Base-by-base conservation (phyloP, 2,888 invertebrate genomes). In the Hypsopygia costalis region DNA sequence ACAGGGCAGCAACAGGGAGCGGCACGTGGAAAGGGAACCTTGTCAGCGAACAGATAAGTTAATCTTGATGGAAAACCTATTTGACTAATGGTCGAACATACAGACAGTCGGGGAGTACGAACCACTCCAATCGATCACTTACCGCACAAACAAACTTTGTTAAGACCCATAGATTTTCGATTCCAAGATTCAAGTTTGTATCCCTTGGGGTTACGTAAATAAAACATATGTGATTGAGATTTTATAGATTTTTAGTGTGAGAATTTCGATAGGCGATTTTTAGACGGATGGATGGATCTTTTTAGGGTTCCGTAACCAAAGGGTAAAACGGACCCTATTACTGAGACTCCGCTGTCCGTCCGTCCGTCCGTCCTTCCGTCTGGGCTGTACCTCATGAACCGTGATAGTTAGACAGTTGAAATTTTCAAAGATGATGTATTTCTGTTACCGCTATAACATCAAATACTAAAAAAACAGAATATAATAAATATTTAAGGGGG, bases 41-140 rank as follows among this genome's bases (percentile, higher is more conserved):
- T 63, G 65, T 71, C 67, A 62, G 49, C 49, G 44, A 42, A 55
- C 51, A 58, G 73, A 72, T 69, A 72, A 67, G 69, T 69, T 72
- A 70, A 79, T 77, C 73, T 73, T 73, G 77, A 78, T 76, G 64
- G 73, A 74, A 72, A 77, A 72, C 62, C 73, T 70, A 74, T 78
- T 74, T 65, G 67, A 65, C 71, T 78, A 74, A 78, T 77, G 75
- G 73, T 71, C 46, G 59, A 46, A 53, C 55, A 58, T 56, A 57
- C 57, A 51, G 58, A 48, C 51, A 37, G 47, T 41, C 49, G 50
- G 49, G 49, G 51, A 41, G 40, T 34, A 44, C 49, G 41, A 50
- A 43, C 52, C 45, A 45, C 43, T 29, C 43, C 62, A 46, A 67
- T 72, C 65, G 62, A 69, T 72, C 71, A 71, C 62, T 69, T 61